Conservation (phyloP, 2,113 vertebrate genomes). For the Myocastor coypus region DNA sequence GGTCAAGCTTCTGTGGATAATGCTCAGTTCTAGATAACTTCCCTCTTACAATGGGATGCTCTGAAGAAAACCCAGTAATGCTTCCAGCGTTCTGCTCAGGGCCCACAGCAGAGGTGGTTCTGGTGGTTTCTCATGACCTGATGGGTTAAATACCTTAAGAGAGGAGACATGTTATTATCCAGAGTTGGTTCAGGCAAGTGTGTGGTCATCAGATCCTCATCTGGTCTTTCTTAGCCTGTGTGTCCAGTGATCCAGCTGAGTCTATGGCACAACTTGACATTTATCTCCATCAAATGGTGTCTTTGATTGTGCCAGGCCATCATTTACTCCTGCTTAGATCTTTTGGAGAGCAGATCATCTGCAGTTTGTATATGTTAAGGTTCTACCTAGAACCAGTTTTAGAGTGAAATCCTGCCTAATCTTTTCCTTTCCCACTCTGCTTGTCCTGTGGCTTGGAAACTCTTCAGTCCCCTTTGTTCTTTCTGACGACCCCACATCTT, state of each 20-base stretch:
- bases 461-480: neutral
- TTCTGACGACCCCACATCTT: neutral
- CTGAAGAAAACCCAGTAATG: neutral
- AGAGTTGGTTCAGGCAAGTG: neutral
- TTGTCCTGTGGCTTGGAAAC: too few species aligned
- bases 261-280: neutral
- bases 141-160: neutral
- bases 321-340: neutral
- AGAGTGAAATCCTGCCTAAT: neutral
- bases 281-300: neutral
- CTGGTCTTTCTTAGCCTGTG: neutral
- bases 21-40: neutral
- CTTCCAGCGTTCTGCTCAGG: neutral
- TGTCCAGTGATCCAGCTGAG: fast-evolving
- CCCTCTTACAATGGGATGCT: neutral
- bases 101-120: neutral
- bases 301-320: neutral
- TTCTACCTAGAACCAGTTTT: neutral
- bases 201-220: too few species aligned
- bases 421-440: neutral
- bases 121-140: neutral
- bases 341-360: neutral
- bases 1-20: neutral
- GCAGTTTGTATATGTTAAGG: neutral
- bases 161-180: neutral